phyloP scores from a whole-genome alignment of 1,140 invertebrate species.

The Neodiprion fabricii region DNA sequence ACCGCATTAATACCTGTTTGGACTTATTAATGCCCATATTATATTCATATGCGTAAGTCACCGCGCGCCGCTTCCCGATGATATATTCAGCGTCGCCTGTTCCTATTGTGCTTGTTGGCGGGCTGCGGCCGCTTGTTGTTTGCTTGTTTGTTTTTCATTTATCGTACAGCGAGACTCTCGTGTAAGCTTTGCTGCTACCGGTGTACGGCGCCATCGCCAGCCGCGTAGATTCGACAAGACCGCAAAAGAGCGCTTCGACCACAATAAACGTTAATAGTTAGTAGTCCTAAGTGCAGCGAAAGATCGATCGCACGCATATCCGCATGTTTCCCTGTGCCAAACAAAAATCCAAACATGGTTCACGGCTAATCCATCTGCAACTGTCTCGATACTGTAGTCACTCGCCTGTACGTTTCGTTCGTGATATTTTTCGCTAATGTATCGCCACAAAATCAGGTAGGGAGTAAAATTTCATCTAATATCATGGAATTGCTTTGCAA shows the following conservation, averaged over 20 bases:
- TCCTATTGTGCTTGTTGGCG: slow-evolving; percentile 1
- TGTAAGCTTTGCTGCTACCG: not conserved
- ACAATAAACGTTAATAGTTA: too few species aligned
- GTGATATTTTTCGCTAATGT: too few species aligned
- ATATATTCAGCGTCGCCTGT: slow-evolving; percentile 49
- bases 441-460: too few species aligned
- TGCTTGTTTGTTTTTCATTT: not conserved
- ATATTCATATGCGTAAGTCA: slow-evolving; percentile 46
- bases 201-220: slow-evolving; percentile 24
- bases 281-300: not conserved
- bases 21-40: slow-evolving; percentile 57
- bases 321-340: too few species aligned
- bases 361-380: too few species aligned
- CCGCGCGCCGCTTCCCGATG: slow-evolving; percentile 39
- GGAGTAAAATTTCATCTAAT: too few species aligned
- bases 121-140: not conserved
- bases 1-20: slow-evolving; percentile 55
- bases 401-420: too few species aligned
- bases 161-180: not conserved
- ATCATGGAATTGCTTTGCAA: too few species aligned
- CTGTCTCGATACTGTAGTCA: too few species aligned
- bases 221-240: slow-evolving; percentile 21
- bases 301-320: too few species aligned
- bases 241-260: not conserved
- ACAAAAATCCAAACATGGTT: too few species aligned